Evolutionary conservation across 2,113 vertebrate genomes (phyloP).

Genomic region (Pelodiscus sinensis): DNA sequence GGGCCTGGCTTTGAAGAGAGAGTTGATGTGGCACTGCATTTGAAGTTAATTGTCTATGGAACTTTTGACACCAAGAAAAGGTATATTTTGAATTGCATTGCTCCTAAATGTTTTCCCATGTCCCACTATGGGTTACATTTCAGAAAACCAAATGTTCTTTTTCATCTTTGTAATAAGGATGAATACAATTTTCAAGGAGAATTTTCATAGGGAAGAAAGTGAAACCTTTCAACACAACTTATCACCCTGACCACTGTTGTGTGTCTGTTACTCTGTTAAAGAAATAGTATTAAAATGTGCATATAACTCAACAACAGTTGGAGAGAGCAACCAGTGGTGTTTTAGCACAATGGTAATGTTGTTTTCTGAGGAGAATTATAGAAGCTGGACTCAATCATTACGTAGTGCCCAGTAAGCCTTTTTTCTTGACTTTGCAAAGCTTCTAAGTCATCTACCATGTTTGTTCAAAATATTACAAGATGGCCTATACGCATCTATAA

Average conservation of each 20-base stretch:
- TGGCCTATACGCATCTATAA: slow-evolving; percentile 4
- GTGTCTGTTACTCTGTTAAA: not conserved
- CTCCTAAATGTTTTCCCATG: not conserved
- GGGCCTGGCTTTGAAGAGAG: slow-evolving; percentile 47
- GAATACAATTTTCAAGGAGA: not conserved
- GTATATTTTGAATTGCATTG: slow-evolving; percentile 47
- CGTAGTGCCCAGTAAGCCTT: not conserved
- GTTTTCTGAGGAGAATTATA: slow-evolving; percentile 14
- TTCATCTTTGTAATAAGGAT: not conserved
- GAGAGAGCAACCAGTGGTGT: not conserved
- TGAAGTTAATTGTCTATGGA: slow-evolving; percentile 72
- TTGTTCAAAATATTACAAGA: not conserved
- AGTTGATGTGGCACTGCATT: slow-evolving; percentile 43
- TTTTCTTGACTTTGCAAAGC: not conserved
- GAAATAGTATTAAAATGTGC: slow-evolving; percentile 23
- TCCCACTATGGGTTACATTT: slow-evolving; percentile 3
- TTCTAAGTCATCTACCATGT: not conserved
- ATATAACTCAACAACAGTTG: slow-evolving; percentile 4
- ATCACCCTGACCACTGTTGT: not conserved
- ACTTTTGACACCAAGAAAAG: slow-evolving; percentile 54
- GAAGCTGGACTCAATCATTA: slow-evolving; percentile 10
- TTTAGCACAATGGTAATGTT: not conserved
- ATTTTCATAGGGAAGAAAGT: not conserved
- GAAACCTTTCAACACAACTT: not conserved
- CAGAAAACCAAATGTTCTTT: not conserved